Base-by-base conservation (phyloP, 2,888 invertebrate species). In the Prosopocoilus inquinatus region DNA sequence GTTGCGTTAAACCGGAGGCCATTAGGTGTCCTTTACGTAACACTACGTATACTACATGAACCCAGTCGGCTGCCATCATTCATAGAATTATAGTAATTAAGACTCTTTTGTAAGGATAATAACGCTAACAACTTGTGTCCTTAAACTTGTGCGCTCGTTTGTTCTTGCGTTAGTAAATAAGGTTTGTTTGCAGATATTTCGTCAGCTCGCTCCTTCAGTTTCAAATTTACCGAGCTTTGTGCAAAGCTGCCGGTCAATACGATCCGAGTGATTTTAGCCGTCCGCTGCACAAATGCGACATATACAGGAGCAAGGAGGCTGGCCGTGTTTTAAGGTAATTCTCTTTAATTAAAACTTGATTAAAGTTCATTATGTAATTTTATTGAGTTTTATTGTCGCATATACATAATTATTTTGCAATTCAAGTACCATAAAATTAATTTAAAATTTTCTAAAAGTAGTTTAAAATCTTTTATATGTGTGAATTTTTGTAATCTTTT, bases 121-220 rank as follows among this genome's bases (percentile, higher is more conserved):
- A 38, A 5, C 38, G 38, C 38, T 38, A 12, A 38, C 38, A 11
- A 41, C 16, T 9, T 16, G 16, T 43, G 49, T 43, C 52, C 52
- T 57, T 53, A 57, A 56, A 53, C 52, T 53, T 57, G 50, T 55
- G 46, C 36, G 20, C 16, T 36, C 12, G 36, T 41, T 34, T 12
- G n/a, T 50, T 44, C 43, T 43, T 41, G 44, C 20, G 20, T 28
- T 44, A 44, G 15, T 15, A 15, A 44, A 12, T 8, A 20, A 16
- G 20, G 53, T 59, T 69, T 64, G 70, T 63, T 82, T 82, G 53
- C 84, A 94, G 96, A 80, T 96, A 96, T 79, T 96, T 95, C 79
- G 91, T 96, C 61, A 91, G 91, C 69, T 91, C 91, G 4, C 84
- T 96, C 8, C 83, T 96, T 11, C 96, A 96, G 80, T 96, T 96